Conservation (phyloP, 2,888 invertebrate genomes). For the Drosophila greeni region DNA sequence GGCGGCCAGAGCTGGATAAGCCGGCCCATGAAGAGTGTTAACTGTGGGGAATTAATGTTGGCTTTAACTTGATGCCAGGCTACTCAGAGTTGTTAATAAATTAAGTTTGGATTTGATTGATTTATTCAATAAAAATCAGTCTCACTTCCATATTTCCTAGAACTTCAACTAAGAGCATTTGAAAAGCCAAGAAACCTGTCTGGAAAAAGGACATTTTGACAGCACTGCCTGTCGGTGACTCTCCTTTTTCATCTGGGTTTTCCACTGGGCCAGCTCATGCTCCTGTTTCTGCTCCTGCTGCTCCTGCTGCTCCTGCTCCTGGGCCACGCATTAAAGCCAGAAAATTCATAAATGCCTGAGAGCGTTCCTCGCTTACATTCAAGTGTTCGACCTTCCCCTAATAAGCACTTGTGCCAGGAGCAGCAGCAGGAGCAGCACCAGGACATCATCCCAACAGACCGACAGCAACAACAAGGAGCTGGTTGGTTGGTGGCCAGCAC, state of each 20-base stretch:
- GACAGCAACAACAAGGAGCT: conserved; percentile 24
- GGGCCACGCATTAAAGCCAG: conserved; percentile 55
- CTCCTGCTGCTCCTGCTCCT: conserved; percentile 7
- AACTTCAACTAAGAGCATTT: not conserved
- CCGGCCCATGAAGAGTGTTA: conserved; percentile 11
- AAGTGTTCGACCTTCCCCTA: conserved; percentile 51
- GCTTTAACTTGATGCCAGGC: conserved; percentile 7
- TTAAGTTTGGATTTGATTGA: too few species aligned
- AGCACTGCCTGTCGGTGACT: conserved; percentile 8
- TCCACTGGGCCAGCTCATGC: conserved; percentile 21
- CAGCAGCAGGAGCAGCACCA: conserved; percentile 10
- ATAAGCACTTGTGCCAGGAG: conserved; percentile 56
- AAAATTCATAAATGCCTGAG: conserved; percentile 68
- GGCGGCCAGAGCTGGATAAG: not conserved
- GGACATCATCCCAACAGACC: conserved; percentile 5
- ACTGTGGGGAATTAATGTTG: conserved; percentile 7
- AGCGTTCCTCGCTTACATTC: conserved; percentile 47
- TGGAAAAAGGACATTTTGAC: not conserved
- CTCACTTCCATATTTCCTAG: too few species aligned
- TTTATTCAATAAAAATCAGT: too few species aligned
- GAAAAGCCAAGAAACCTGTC: not conserved
- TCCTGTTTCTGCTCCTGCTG: not conserved
- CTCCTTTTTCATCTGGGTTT: conserved; percentile 19
- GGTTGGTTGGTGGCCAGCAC: conserved; percentile 20
- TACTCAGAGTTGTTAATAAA: not conserved